These are phyloP conservation scores for Crocuta crocuta DNA, from an alignment of 2,113 vertebrate species.

Conservation along the genomic window DNA sequence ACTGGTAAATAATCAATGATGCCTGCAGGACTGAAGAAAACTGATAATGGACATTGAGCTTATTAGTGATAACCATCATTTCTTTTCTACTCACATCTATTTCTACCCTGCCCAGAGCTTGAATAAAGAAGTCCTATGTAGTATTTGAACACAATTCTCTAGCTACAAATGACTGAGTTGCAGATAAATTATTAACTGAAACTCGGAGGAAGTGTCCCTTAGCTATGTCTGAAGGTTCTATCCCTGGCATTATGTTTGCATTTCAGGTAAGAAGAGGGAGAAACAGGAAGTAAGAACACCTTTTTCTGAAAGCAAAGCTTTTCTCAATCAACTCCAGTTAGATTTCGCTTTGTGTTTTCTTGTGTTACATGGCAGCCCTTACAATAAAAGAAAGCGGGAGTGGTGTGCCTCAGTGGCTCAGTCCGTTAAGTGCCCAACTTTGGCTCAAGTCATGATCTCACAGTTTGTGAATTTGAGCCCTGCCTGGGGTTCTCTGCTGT, in stretches of 20 bases:
- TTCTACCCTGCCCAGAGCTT: neutral
- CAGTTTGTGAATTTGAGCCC: too few relatives aligned
- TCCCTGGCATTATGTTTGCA: neutral
- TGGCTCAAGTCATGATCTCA: too few relatives aligned
- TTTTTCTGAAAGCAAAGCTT: neutral
- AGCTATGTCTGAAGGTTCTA: neutral
- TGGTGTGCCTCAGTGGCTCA: too few relatives aligned
- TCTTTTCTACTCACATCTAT: neutral
- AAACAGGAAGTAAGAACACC: neutral
- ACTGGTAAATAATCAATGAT: neutral
- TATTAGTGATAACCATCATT: neutral
- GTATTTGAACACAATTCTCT: neutral
- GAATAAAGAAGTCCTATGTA: neutral
- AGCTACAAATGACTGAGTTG: neutral
- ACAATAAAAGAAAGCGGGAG: neutral
- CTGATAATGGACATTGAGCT: neutral
- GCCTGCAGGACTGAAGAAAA: neutral
- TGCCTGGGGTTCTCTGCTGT: too few relatives aligned
- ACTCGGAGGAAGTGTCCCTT: neutral
- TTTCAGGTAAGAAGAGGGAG: neutral
- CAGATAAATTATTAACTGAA: neutral
- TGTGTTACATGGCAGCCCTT: neutral
- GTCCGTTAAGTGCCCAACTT: too few relatives aligned
- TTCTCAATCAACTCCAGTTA: neutral
- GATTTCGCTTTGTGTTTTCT: neutral